Conservation (phyloP, 2,888 invertebrate genomes). For the Morpho achilles region DNA sequence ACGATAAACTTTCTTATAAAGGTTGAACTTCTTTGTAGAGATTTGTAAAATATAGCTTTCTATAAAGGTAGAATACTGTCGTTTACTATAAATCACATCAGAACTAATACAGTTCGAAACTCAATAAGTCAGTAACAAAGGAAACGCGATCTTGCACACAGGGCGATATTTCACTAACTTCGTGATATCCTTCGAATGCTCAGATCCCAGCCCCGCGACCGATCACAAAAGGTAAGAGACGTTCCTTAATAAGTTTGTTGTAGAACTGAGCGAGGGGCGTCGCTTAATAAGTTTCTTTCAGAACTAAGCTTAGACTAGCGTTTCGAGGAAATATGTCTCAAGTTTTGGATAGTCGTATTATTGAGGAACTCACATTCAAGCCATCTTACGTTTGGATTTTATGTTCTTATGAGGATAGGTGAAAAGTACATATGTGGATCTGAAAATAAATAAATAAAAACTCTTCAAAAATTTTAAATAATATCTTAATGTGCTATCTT, state of each 20-base stretch:
- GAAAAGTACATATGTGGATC: too few relatives aligned
- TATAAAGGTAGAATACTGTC: too few relatives aligned
- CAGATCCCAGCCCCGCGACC: conserved; percentile 18
- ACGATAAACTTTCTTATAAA: too few relatives aligned
- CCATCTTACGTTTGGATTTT: too few relatives aligned
- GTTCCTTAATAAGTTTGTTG: conserved; percentile 22
- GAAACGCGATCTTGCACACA: conserved; percentile 44
- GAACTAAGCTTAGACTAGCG: neutral
- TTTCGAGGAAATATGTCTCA: neutral
- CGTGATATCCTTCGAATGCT: conserved; percentile 44
- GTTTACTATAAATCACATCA: conserved; percentile 5
- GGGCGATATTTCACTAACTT: conserved; percentile 55
- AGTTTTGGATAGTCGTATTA: too few relatives aligned
- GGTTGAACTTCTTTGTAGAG: too few relatives aligned
- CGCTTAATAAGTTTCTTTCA: conserved; percentile 5
- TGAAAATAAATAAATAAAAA: too few relatives aligned
- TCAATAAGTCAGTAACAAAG: conserved; percentile 43
- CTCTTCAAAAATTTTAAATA: too few relatives aligned
- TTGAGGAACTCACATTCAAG: too few relatives aligned
- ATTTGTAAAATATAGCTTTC: too few relatives aligned
- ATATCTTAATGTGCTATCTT: too few relatives aligned
- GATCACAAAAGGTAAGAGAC: conserved; percentile 17
- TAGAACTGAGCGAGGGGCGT: neutral
- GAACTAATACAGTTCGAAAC: conserved; percentile 29
- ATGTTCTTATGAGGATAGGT: too few relatives aligned